Conservation (phyloP, 2,797 vertebrate species). For the Hoplostethus atlanticus region DNA sequence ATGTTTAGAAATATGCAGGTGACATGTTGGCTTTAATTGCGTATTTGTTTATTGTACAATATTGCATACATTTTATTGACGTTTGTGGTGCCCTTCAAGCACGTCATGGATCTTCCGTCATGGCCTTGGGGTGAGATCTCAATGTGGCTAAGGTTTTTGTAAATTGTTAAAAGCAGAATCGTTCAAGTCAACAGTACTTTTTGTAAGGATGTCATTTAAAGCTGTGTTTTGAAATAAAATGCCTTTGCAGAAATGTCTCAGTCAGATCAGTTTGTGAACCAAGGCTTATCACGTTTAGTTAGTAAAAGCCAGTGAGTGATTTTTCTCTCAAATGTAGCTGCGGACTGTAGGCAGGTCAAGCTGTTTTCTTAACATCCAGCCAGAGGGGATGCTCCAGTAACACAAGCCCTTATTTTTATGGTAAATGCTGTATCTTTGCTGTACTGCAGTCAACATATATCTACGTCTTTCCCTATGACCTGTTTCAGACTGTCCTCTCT, state of each 20-base stretch:
- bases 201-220: constrained; percentile 42
- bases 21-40: constrained; percentile 12
- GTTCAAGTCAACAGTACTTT: constrained; percentile 16
- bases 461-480: too few relatives aligned
- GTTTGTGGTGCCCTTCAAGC: constrained; percentile 1
- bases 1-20: not conserved
- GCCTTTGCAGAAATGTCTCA: constrained; percentile 18
- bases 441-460: too few relatives aligned
- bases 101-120: not conserved
- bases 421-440: too few relatives aligned
- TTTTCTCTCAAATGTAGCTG: too few relatives aligned
- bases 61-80: not conserved
- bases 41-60: not conserved
- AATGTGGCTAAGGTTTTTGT: constrained; percentile 20
- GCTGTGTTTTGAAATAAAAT: constrained; percentile 46
- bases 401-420: too few relatives aligned
- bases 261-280: too few relatives aligned
- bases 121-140: not conserved
- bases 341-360: too few relatives aligned
- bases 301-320: too few relatives aligned
- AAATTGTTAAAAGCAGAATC: constrained; percentile 21
- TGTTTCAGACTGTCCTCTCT: too few relatives aligned
- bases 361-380: too few relatives aligned
- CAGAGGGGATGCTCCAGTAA: too few relatives aligned
- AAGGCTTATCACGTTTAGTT: too few relatives aligned